Percentiles rank a stretch among this genome's conserved stretches.
These are phyloP conservation scores for Caerostris darwini DNA, from an alignment of 1,140 invertebrate genomes.

Conservation along the genomic window DNA sequence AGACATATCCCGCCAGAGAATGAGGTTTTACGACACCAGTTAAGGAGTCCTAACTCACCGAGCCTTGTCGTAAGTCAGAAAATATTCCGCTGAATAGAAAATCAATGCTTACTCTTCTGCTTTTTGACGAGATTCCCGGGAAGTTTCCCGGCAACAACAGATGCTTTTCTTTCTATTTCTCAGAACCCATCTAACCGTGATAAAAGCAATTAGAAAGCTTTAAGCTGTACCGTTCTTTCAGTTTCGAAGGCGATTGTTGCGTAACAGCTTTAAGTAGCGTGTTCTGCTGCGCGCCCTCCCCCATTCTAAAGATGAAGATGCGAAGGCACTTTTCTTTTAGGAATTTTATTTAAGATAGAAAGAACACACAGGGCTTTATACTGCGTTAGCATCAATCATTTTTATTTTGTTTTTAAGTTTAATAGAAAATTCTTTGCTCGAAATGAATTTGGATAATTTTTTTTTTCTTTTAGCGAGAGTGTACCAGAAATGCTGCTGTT, in stretches of 20 bases:
- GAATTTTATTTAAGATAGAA: conserved; percentile 29
- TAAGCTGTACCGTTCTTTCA: conserved; percentile 54
- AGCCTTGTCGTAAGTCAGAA: conserved; percentile 10
- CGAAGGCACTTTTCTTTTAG: conserved; percentile 24
- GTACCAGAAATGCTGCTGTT: not conserved
- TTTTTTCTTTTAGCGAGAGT: not conserved
- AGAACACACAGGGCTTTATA: not conserved
- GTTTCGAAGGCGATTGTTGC: conserved; percentile 11
- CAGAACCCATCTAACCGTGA: conserved; percentile 56
- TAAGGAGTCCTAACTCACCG: conserved; percentile 26
- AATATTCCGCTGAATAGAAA: conserved; percentile 6
- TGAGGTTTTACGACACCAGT: conserved; percentile 48
- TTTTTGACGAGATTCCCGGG: conserved; percentile 9
- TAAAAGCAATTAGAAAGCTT: conserved; percentile 72
- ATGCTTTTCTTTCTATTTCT: conserved; percentile 27
- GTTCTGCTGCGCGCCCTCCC: not conserved
- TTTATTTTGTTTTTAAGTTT: not conserved
- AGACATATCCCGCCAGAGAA: not conserved
- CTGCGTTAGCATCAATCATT: conserved; percentile 17
- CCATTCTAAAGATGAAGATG: not conserved
- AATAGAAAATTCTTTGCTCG: not conserved
- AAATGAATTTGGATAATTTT: not conserved
- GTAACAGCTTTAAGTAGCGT: conserved; percentile 24
- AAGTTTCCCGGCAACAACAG: conserved; percentile 58
- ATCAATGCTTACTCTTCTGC: conserved; percentile 18